Percentiles rank a stretch among this genome's conserved stretches.
phyloP scores from a whole-genome alignment of 2,888 invertebrate species.

The Leucoma salicis region DNA sequence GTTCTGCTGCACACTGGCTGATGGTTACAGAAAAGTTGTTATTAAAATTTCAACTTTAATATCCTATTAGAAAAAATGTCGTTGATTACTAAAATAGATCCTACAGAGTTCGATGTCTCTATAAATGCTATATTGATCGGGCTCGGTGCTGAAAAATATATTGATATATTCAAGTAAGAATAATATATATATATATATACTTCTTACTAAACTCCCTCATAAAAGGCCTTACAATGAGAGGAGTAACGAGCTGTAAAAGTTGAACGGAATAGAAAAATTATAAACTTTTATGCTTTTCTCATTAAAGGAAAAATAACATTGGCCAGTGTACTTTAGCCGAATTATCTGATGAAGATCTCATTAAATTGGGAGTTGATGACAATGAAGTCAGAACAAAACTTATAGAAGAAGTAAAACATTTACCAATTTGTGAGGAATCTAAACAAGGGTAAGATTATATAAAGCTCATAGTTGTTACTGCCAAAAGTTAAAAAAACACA shows the following conservation, averaged over 20 bases:
- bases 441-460: conserved; percentile 33
- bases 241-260: too few relatives aligned
- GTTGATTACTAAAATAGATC: conserved; percentile 52
- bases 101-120: conserved; percentile 64
- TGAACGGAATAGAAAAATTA: too few relatives aligned
- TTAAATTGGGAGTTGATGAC: conserved; percentile 66
- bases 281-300: too few relatives aligned
- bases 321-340: conserved; percentile 67
- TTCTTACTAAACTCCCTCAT: too few relatives aligned
- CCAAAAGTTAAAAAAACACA: too few relatives aligned
- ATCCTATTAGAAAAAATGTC: too few relatives aligned
- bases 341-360: conserved; percentile 67
- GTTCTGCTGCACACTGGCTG: too few relatives aligned
- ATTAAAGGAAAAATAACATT: conserved; percentile 62
- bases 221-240: too few relatives aligned
- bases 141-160: conserved; percentile 68
- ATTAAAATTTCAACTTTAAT: too few relatives aligned
- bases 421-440: conserved; percentile 63
- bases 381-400: conserved; percentile 54
- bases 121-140: conserved; percentile 62
- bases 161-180: conserved; percentile 70
- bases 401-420: conserved; percentile 59
- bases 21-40: too few relatives aligned
- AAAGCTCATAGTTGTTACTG: too few relatives aligned
- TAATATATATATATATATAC: too few relatives aligned